A percentile compares a stretch with the other conserved stretches of the same genome.
phyloP scores from a whole-genome alignment of 2,797 vertebrate genomes.

The Melanotaenia maccullochi region DNA sequence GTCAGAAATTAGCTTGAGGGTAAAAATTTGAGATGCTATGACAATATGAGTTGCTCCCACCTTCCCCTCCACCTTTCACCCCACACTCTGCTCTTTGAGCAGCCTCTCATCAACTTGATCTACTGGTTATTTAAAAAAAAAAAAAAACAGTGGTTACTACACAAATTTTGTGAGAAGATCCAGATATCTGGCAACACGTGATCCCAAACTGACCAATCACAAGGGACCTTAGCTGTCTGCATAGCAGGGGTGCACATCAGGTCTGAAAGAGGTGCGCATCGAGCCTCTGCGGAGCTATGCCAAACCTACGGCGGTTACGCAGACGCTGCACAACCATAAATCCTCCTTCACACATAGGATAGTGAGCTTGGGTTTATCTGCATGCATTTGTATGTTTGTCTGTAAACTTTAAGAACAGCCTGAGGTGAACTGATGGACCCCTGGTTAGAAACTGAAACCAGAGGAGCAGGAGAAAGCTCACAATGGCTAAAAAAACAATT shows the following conservation, averaged over 20 bases:
- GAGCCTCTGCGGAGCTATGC: too few relatives aligned
- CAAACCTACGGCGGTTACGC: too few relatives aligned
- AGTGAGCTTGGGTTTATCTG: slow-evolving; percentile 18
- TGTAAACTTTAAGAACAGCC: slow-evolving; percentile 37
- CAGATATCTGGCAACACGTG: too few relatives aligned
- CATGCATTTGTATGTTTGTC: background rate
- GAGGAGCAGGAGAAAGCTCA: slow-evolving; percentile 23
- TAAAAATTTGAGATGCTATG: slow-evolving; percentile 14
- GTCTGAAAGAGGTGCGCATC: too few relatives aligned
- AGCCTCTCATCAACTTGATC: too few relatives aligned
- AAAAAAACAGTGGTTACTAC: too few relatives aligned
- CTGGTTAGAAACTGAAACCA: slow-evolving; percentile 27
- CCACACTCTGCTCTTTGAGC: slow-evolving; percentile 30
- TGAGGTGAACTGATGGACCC: slow-evolving; percentile 28
- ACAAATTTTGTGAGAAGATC: too few relatives aligned
- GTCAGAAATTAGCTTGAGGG: slow-evolving; percentile 12
- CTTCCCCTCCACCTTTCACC: slow-evolving; percentile 1
- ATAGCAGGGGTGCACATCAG: too few relatives aligned
- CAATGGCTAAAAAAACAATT: background rate
- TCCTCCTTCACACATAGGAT: slow-evolving; percentile 23
- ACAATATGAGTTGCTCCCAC: slow-evolving; percentile 7
- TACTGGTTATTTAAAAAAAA: too few relatives aligned
- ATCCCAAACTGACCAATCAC: too few relatives aligned
- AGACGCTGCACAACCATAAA: background rate
- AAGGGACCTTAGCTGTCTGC: too few relatives aligned